Percentiles rank a stretch among this genome's conserved stretches.
These are phyloP conservation scores for Sebastes iracundus DNA, from an alignment of 2,797 vertebrate species.

Conservation along the genomic window DNA sequence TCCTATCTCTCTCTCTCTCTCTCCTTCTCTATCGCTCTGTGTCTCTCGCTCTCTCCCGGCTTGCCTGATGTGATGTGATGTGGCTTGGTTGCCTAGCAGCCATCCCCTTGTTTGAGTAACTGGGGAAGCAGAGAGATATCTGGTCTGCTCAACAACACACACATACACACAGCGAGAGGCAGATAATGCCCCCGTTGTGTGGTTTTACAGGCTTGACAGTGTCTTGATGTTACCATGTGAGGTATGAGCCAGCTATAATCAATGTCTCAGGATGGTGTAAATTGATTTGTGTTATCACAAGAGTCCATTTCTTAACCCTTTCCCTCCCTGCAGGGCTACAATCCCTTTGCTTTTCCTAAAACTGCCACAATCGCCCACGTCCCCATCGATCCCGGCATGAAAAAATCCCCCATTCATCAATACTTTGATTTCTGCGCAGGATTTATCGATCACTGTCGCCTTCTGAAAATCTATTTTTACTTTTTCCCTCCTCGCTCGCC, in stretches of 20 bases:
- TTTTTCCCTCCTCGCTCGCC: slow-evolving; percentile 31
- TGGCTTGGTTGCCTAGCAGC: slow-evolving; percentile 83
- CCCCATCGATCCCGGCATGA: background rate
- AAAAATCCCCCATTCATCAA: slow-evolving; percentile 52
- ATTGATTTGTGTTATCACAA: slow-evolving; percentile 69
- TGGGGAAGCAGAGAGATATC: slow-evolving; percentile 75
- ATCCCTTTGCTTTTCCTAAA: slow-evolving; percentile 19
- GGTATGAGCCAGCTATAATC: slow-evolving; percentile 67
- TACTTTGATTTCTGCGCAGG: slow-evolving; percentile 41
- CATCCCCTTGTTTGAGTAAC: slow-evolving; percentile 80
- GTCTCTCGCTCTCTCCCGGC: slow-evolving; percentile 41
- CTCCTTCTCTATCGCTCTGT: slow-evolving; percentile 8
- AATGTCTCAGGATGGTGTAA: slow-evolving; percentile 56
- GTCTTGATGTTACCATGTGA: slow-evolving; percentile 71
- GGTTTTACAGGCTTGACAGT: slow-evolving; percentile 59
- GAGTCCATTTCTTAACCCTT: slow-evolving; percentile 29
- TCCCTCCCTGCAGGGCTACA: slow-evolving; percentile 6
- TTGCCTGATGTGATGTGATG: slow-evolving; percentile 79
- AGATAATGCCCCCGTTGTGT: slow-evolving; percentile 56
- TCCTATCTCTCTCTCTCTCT: background rate
- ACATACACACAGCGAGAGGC: slow-evolving; percentile 25
- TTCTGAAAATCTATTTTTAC: slow-evolving; percentile 68
- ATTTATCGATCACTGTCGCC: slow-evolving; percentile 52
- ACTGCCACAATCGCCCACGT: slow-evolving; percentile 10
- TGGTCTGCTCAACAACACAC: slow-evolving; percentile 64